Evolutionary conservation across 2,797 vertebrate genomes (phyloP), one percentile per base, ranked within the genome.

Genomic region (Enteromius radiatus): DNA sequence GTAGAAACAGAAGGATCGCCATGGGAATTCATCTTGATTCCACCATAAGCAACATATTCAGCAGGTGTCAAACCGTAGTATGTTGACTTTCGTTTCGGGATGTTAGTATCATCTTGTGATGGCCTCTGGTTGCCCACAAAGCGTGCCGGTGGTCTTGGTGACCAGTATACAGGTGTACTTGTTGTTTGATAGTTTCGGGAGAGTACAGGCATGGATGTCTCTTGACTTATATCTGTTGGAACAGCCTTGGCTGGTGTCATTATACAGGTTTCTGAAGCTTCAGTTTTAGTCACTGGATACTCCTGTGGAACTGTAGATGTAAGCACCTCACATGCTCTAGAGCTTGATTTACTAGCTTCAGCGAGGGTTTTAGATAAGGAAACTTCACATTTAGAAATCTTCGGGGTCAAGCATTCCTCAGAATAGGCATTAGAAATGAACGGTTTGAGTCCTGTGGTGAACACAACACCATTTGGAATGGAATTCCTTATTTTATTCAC

Each of bases 61-160:
- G 90, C 59, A 84, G 94, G 94, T 69, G 92, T 94, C 63, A 95
- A 90, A 36, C 94, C 94, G 21, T 94, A 95, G 88, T 94, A 95
- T 65, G 90, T 93, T 65, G 94, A 94, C 76, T 84, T 88, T 52
- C 28, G 38, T 71, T 86, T 86, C 12, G 49, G 54, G 64, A 74
- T 71, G 11, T 56, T 64, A 8, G 43, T 23, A 47, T 85, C 84
- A 47, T 71, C 86, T 79, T 84, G 82, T n/a, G 75, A 75, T 38
- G 73, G 36, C 26, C 38, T 84, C 63, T 87, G 78, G 38, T 85
- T 63, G 33, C 77, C 83, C 17, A 84, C 23, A 15, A 80, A 77
- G 26, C 82, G 76, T 49, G 59, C 80, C 63, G 71, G 79, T 63
- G 84, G 80, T 68, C 78, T 87, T 65, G 80, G 82, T 78, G 84